Percentiles rank a stretch among this genome's conserved stretches.
phyloP scores from a whole-genome alignment of 2,797 vertebrate genomes.

The Notolabrus celidotus region DNA sequence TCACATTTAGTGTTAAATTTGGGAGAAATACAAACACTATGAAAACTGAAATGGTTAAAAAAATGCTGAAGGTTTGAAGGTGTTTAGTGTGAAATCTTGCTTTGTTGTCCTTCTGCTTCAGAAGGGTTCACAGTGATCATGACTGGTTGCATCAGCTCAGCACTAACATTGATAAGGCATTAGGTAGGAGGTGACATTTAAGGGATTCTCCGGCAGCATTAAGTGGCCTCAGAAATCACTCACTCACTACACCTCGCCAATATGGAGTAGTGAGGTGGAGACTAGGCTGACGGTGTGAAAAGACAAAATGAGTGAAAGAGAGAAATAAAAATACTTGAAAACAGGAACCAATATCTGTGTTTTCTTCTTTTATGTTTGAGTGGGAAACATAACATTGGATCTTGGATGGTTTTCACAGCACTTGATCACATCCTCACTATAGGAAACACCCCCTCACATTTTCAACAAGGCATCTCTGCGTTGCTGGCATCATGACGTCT shows the following conservation, averaged over 20 bases:
- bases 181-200: conserved; percentile 18
- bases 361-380: not conserved
- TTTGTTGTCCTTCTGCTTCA: conserved; percentile 1
- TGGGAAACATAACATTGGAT: not conserved
- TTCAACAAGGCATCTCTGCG: conserved; percentile 26
- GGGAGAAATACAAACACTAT: not conserved
- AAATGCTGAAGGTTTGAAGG: not conserved
- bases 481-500: conserved; percentile 19
- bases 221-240: not conserved
- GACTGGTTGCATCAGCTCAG: conserved; percentile 1
- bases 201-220: not conserved
- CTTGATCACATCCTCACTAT: conserved; percentile 13
- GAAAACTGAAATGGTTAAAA: not conserved
- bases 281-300: too few relatives aligned
- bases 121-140: not conserved
- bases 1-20: not conserved
- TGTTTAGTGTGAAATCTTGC: not conserved
- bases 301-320: too few relatives aligned
- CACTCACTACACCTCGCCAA: conserved; percentile 15
- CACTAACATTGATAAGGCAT: conserved; percentile 13
- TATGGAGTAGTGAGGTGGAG: not conserved
- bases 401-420: conserved; percentile 16
- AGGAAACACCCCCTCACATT: conserved; percentile 13
- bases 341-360: not conserved
- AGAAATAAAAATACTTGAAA: not conserved